Base-by-base conservation (phyloP, 2,888 invertebrate species). In the Rhagophthalmus giganteus region DNA sequence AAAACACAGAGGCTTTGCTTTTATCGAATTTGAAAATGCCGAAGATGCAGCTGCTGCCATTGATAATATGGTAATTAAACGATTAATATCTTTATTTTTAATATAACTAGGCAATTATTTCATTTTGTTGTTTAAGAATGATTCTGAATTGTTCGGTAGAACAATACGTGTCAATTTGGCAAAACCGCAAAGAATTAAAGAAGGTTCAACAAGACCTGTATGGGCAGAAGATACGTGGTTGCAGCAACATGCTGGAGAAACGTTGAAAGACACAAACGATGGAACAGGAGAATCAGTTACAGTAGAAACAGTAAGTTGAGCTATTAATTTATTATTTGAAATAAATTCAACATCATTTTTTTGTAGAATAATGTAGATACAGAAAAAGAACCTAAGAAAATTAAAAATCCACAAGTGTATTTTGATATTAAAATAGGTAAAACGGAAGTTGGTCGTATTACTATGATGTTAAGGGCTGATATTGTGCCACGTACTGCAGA, bases 41-140 rank as follows among this genome's bases (percentile, higher is more conserved):
- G 98, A 98, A 78, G 99, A 99, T 83, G 97, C 98, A n/a, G 89
- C 93, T 6, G 92, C 96, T 20, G 97, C 98, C 33, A 97, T 99
- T 65, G 98, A 99, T 75, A 99, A 99, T 69, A 97, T 99, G 98
- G 94, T 94, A 76, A 68, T n/a, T n/a, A n/a, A n/a, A n/a, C n/a
- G n/a, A 72, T 55, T 11, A 10, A 38, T 37, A 32, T 14, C 35
- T 34, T 10, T 51, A 45, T 27, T 25, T 25, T 42, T 35, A n/a
- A 28, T 28, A 35, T 28, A 34, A n/a, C n/a, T n/a, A n/a, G n/a
- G n/a, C n/a, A n/a, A n/a, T n/a, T n/a, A n/a, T n/a, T n/a, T n/a
- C n/a, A n/a, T n/a, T n/a, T n/a, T n/a, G n/a, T n/a, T n/a, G n/a
- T 54, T 58, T 8, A 73, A 94, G 94, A 96, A 99, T 78, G 97